Conservation (phyloP, 2,113 vertebrate genomes). For the Diphyllodes magnificus region DNA sequence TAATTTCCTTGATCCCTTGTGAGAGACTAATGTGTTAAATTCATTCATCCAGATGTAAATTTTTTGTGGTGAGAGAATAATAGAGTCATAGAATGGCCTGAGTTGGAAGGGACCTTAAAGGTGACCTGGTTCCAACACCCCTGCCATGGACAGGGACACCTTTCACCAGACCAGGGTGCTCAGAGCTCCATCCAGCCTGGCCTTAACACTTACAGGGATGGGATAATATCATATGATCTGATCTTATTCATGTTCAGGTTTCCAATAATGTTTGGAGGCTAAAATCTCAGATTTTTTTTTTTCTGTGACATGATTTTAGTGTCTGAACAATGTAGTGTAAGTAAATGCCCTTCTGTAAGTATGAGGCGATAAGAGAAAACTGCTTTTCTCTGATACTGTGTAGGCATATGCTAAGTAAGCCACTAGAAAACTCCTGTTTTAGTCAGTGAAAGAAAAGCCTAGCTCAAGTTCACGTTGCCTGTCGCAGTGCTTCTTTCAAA, state of each 20-base stretch:
- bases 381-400: background rate
- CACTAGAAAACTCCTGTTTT: background rate
- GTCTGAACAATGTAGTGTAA: background rate
- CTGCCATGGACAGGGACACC: background rate
- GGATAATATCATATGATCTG: background rate
- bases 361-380: background rate
- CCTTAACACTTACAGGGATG: background rate
- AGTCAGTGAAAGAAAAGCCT: background rate
- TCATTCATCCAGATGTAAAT: background rate
- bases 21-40: background rate
- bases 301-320: background rate
- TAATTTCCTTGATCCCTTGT: background rate
- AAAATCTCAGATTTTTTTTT: background rate
- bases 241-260: background rate
- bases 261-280: background rate
- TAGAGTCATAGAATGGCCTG: background rate
- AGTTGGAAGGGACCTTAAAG: background rate
- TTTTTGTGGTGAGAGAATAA: background rate
- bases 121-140: background rate
- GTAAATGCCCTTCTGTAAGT: background rate
- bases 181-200: background rate
- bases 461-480: background rate
- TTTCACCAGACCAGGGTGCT: background rate
- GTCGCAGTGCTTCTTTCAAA: background rate
- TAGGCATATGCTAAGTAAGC: background rate